A percentile compares a stretch with the other conserved stretches of the same genome.
Conservation (phyloP, 2,888 invertebrate genomes). For the Flexamia atlantica region DNA sequence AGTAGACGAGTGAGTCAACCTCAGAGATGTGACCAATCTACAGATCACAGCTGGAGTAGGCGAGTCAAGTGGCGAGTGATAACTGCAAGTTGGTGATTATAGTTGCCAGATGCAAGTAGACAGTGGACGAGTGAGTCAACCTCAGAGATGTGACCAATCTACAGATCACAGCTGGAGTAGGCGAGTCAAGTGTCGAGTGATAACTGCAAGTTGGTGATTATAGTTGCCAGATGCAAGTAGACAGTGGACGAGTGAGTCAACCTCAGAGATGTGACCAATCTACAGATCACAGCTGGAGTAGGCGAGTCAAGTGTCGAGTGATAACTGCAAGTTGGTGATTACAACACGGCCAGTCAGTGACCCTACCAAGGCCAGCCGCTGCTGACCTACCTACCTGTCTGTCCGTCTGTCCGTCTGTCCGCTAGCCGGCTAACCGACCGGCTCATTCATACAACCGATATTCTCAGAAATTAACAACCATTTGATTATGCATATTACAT, state of each 20-base stretch:
- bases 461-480: background rate
- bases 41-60: too few species aligned
- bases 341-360: slow-evolving; percentile 30
- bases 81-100: too few species aligned
- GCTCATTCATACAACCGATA: background rate
- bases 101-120: too few species aligned
- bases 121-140: too few species aligned
- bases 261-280: background rate
- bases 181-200: background rate
- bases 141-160: too few species aligned
- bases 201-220: background rate
- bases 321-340: slow-evolving; percentile 36
- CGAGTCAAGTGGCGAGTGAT: too few species aligned
- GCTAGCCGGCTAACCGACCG: slow-evolving; percentile 3
- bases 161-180: too few species aligned
- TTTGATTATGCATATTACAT: background rate
- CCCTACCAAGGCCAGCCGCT: slow-evolving; percentile 9
- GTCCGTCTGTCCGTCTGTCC: background rate
- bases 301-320: slow-evolving; percentile 8
- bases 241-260: background rate
- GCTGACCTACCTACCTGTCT: slow-evolving; percentile 30
- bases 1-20: too few species aligned
- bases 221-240: background rate
- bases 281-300: background rate
- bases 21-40: too few species aligned